These are phyloP conservation scores for Lethenteron camtschaticum DNA, from an alignment of 2,113 vertebrate species.

Conservation along the genomic window DNA sequence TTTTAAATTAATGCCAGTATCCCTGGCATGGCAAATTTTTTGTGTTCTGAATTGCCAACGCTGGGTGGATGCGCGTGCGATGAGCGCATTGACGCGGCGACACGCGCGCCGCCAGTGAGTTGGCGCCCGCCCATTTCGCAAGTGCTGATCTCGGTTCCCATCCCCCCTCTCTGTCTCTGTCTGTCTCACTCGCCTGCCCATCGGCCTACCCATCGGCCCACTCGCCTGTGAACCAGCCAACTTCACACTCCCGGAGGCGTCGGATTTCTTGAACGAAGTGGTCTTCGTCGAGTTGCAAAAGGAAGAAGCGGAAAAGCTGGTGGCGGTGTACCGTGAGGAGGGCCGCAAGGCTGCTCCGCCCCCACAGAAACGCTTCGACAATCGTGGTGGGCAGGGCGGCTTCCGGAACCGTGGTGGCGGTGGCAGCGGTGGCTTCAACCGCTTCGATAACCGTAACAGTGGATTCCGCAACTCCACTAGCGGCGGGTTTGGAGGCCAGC, in stretches of 20 bases:
- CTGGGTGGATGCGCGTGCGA: slow-evolving; percentile 13
- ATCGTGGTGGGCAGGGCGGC: slow-evolving; percentile 31
- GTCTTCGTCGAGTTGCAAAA: slow-evolving; percentile 36
- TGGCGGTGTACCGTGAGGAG: slow-evolving; percentile 65
- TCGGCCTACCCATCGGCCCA: not conserved
- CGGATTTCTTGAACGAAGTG: slow-evolving; percentile 58
- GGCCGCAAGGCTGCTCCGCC: slow-evolving; percentile 53
- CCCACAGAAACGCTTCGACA: slow-evolving; percentile 60
- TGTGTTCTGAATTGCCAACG: slow-evolving; percentile 15
- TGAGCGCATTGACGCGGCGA: not conserved
- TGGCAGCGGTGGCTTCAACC: slow-evolving; percentile 24
- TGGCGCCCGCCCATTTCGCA: not conserved
- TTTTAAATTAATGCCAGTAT: slow-evolving; percentile 7
- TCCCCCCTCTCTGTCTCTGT: slow-evolving; percentile 3
- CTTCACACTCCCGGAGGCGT: slow-evolving; percentile 44
- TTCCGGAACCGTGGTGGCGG: slow-evolving; percentile 22
- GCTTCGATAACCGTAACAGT: slow-evolving; percentile 42
- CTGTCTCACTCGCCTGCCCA: not conserved
- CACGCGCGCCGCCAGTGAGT: not conserved
- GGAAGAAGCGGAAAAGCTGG: slow-evolving; percentile 42
- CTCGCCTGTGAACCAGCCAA: slow-evolving; percentile 28
- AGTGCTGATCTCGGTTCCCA: not conserved
- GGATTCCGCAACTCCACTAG: slow-evolving; percentile 36
- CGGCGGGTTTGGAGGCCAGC: slow-evolving; percentile 18
- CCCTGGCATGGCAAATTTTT: slow-evolving; percentile 2